Percentiles rank a stretch among this genome's conserved stretches.
Evolutionary conservation across 2,888 invertebrate species (phyloP).

Genomic region (Euzophera pinguis): DNA sequence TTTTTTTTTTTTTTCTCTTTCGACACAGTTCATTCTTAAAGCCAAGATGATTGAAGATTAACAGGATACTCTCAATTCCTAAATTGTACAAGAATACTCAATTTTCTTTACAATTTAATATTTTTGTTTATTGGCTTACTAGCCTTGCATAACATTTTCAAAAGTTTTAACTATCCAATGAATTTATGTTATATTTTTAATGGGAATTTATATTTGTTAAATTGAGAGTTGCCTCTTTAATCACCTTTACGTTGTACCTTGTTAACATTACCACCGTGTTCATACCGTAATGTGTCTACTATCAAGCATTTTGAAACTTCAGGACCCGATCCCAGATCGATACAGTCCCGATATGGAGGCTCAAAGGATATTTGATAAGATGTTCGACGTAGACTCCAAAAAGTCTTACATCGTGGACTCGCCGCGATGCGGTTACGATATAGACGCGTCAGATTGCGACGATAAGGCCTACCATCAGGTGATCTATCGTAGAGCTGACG

Average conservation of each 20-base stretch:
- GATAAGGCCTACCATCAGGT: slow-evolving; percentile 75
- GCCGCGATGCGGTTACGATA: slow-evolving; percentile 74
- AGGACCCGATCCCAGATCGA: slow-evolving; percentile 76
- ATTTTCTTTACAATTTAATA: too few species aligned
- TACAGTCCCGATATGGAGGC: slow-evolving; percentile 80
- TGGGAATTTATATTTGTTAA: not conserved
- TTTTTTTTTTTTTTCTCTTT: not conserved
- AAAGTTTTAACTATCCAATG: too few species aligned
- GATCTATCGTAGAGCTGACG: slow-evolving; percentile 68
- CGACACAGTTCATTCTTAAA: too few species aligned
- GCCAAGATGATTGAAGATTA: too few species aligned
- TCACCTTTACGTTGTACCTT: not conserved
- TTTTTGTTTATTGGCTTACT: too few species aligned
- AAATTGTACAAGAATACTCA: too few species aligned
- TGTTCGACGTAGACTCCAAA: slow-evolving; percentile 78
- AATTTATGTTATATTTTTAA: too few species aligned
- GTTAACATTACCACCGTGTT: not conserved
- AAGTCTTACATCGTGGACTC: slow-evolving; percentile 67
- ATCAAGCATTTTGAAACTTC: slow-evolving; percentile 64
- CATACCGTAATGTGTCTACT: slow-evolving; percentile 12
- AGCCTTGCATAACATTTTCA: too few species aligned
- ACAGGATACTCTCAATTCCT: too few species aligned
- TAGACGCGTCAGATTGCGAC: slow-evolving; percentile 74
- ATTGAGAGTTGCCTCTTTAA: not conserved
- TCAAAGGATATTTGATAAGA: slow-evolving; percentile 79